Conservation (phyloP, 2,797 vertebrate genomes). For the Phrynocephalus forsythii region DNA sequence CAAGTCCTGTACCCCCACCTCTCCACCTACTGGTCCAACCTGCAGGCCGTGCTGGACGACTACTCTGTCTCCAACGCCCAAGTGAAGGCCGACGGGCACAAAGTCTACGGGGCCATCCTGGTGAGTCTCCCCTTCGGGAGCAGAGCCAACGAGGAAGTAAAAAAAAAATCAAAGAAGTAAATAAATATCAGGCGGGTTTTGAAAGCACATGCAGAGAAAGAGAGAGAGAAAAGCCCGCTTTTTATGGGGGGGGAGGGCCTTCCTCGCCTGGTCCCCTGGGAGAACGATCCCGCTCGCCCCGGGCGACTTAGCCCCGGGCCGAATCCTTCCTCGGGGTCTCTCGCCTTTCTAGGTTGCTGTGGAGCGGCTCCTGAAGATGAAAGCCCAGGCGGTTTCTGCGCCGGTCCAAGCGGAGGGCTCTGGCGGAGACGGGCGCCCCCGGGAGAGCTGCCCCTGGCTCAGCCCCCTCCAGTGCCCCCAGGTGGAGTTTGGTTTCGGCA, state of each 20-base stretch:
- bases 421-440: constrained; percentile 54
- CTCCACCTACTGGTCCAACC: constrained; percentile 92
- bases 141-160: too few species aligned
- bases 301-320: background rate
- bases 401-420: constrained; percentile 54
- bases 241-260: too few species aligned
- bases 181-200: too few species aligned
- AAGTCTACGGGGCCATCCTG: constrained; percentile 94
- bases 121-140: constrained; percentile 73
- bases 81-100: constrained; percentile 95
- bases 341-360: constrained; percentile 85
- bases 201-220: too few species aligned
- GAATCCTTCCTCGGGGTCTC: background rate
- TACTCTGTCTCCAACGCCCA: constrained; percentile 94
- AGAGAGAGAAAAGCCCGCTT: too few species aligned
- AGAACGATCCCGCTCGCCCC: background rate
- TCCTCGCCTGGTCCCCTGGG: background rate
- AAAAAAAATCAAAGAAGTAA: too few species aligned
- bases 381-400: constrained; percentile 74
- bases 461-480: constrained; percentile 84
- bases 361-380: constrained; percentile 92
- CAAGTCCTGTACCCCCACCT: constrained; percentile 91
- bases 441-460: constrained; percentile 83
- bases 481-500: constrained; percentile 80
- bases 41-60: constrained; percentile 92